Evolutionary conservation across 2,888 invertebrate genomes (phyloP).

Genomic region (Junonia oenone): DNA sequence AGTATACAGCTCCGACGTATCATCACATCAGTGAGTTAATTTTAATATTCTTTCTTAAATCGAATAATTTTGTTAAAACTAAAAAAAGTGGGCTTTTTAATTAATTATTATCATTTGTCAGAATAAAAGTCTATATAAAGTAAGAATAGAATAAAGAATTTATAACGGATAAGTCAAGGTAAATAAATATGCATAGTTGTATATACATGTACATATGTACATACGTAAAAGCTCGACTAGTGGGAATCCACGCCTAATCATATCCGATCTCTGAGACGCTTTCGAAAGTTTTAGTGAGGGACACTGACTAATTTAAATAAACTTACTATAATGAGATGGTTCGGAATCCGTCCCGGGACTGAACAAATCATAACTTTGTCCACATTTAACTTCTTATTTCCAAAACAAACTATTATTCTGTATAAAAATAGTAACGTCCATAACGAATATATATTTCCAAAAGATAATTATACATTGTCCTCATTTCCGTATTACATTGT

Average conservation of each 20-base stretch:
- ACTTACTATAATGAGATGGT: not conserved
- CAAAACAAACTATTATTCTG: not conserved
- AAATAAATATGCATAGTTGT: constrained; percentile 65
- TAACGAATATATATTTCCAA: not conserved
- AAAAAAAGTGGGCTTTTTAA: too few species aligned
- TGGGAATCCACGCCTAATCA: not conserved
- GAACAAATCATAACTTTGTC: not conserved
- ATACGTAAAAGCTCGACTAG: not conserved
- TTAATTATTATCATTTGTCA: too few species aligned
- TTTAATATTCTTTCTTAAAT: too few species aligned
- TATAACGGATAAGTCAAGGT: constrained; percentile 70
- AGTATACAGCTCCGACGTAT: too few species aligned
- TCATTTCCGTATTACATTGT: not conserved
- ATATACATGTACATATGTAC: too few species aligned
- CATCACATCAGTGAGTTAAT: too few species aligned
- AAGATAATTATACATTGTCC: not conserved
- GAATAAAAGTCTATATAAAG: too few species aligned
- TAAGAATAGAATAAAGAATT: constrained; percentile 57
- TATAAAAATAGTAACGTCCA: not conserved
- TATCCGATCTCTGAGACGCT: not conserved
- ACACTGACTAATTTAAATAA: not conserved
- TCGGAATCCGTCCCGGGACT: not conserved
- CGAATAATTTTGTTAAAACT: too few species aligned
- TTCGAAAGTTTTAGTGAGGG: constrained; percentile 2
- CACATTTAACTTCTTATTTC: not conserved